These are phyloP conservation scores for Anguilla marmorata DNA, from an alignment of 2,797 vertebrate genomes.

Conservation along the genomic window DNA sequence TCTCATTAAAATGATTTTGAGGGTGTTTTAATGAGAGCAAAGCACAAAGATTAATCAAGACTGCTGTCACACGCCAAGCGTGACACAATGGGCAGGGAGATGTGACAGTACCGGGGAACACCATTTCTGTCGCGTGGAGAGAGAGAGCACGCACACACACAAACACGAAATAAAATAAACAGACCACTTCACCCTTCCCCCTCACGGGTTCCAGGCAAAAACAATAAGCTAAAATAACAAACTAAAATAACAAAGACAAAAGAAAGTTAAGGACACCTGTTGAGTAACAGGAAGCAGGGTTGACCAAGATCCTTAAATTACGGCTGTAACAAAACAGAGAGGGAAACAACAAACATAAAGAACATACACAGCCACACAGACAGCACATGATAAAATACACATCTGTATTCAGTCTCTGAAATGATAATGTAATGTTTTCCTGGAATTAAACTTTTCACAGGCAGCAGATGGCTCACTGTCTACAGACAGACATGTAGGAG, in stretches of 20 bases:
- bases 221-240: too few species aligned
- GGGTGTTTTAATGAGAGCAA: conserved; percentile 17
- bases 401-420: neutral
- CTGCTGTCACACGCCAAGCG: too few species aligned
- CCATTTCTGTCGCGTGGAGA: too few species aligned
- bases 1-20: conserved; percentile 83
- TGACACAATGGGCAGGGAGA: too few species aligned
- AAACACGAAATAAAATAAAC: too few species aligned
- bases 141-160: too few species aligned
- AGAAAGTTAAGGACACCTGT: too few species aligned
- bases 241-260: too few species aligned
- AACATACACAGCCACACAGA: neutral
- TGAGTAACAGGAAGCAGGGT: neutral
- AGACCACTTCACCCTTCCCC: too few species aligned
- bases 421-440: conserved; percentile 22
- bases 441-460: conserved; percentile 2
- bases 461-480: conserved; percentile 9
- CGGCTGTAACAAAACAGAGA: neutral
- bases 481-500: neutral
- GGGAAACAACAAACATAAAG: neutral
- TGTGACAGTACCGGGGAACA: too few species aligned
- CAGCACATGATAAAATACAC: neutral
- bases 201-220: too few species aligned
- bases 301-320: neutral
- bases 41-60: neutral